phyloP scores from a whole-genome alignment of 2,113 vertebrate species.

The Tachysurus fulvidraco region DNA sequence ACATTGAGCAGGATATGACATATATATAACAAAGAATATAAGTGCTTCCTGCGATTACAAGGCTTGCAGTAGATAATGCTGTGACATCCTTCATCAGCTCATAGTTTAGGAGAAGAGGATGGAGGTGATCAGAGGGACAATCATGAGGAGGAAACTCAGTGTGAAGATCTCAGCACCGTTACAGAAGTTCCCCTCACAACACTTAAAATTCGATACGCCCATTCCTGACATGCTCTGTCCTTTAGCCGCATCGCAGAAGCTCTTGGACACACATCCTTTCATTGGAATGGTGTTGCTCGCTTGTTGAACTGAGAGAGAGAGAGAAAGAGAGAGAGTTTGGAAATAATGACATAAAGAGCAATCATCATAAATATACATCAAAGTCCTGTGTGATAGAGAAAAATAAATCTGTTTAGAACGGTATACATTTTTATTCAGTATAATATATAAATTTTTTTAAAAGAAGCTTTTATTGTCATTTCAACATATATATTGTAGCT shows the following conservation, averaged over 20 bases:
- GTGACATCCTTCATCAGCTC: not conserved
- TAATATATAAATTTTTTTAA: not conserved
- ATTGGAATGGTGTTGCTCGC: not conserved
- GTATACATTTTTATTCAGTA: not conserved
- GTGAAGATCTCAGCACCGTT: constrained; percentile 43
- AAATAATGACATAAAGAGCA: not conserved
- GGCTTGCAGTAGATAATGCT: not conserved
- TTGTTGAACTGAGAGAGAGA: not conserved
- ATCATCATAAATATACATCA: no score
- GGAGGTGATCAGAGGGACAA: constrained; percentile 47
- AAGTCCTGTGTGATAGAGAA: not conserved
- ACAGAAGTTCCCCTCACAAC: constrained; percentile 62
- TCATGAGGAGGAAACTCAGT: constrained; percentile 54
- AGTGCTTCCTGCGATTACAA: not conserved
- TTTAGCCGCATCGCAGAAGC: not conserved
- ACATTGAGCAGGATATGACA: no score
- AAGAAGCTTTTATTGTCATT: no score
- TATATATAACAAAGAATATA: not conserved
- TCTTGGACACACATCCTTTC: constrained; percentile 2
- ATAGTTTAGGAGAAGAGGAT: constrained; percentile 47
- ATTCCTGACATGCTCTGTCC: rapidly evolving
- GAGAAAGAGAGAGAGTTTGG: not conserved
- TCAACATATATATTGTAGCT: no score
- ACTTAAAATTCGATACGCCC: constrained; percentile 40
- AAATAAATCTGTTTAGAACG: not conserved